Evolutionary conservation across 64 coral and sea anemone species (phyloP).

Genomic region (Astreopora myriophthalma): DNA sequence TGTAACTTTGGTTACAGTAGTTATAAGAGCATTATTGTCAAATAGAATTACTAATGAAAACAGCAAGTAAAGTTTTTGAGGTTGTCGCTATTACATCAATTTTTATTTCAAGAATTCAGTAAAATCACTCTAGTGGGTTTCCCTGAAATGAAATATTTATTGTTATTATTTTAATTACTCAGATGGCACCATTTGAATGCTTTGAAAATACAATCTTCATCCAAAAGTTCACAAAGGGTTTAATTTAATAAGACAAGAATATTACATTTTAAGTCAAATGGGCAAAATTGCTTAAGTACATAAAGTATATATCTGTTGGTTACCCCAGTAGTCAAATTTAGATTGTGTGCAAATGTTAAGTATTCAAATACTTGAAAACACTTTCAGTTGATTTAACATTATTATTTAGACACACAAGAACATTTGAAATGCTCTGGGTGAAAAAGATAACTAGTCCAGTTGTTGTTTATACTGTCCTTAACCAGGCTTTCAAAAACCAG

Average conservation of each 20-base stretch:
- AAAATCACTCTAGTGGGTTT: background rate
- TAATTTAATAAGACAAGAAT: background rate
- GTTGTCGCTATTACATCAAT: background rate
- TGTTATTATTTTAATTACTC: background rate
- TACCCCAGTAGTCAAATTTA: background rate
- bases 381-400: background rate
- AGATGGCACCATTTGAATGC: background rate
- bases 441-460: background rate
- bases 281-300: background rate
- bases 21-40: background rate
- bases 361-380: background rate
- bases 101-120: background rate
- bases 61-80: background rate
- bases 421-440: background rate
- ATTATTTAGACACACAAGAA: background rate
- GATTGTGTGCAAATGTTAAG: background rate
- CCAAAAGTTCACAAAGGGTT: background rate
- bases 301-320: background rate
- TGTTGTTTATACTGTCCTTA: background rate
- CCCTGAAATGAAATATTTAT: background rate
- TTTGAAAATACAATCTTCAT: background rate
- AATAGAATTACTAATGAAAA: background rate
- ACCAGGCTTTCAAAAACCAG: background rate
- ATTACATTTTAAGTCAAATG: background rate
- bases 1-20: too few relatives aligned